phyloP scores from a whole-genome alignment of 1,140 invertebrate species.

The Papilio glaucus region DNA sequence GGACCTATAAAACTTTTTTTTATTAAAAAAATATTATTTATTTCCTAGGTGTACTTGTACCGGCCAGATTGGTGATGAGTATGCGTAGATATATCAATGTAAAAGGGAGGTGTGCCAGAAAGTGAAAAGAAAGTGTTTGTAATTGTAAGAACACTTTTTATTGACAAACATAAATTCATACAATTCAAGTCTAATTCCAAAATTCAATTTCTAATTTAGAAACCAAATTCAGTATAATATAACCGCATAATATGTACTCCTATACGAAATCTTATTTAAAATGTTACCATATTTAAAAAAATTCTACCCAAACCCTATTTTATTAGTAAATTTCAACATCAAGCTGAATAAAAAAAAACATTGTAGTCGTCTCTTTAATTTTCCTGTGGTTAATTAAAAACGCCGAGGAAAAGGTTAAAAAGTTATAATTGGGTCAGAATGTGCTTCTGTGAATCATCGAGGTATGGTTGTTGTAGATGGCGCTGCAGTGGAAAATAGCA shows the following conservation, averaged over 20 bases:
- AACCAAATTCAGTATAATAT: too few relatives aligned
- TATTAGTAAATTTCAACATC: background rate
- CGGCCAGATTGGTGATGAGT: too few relatives aligned
- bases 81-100: too few relatives aligned
- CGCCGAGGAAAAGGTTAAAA: background rate
- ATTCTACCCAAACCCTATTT: background rate
- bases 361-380: background rate
- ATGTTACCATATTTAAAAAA: background rate
- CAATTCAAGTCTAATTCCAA: too few relatives aligned
- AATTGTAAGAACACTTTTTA: too few relatives aligned
- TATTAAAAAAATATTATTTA: background rate
- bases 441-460: background rate
- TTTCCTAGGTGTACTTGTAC: too few relatives aligned
- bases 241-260: too few relatives aligned
- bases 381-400: constrained; percentile 18
- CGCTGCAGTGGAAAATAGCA: background rate
- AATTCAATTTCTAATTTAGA: too few relatives aligned
- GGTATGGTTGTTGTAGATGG: constrained; percentile 4
- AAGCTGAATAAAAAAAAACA: constrained; percentile 3
- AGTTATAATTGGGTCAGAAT: constrained; percentile 14
- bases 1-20: background rate
- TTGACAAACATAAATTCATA: too few relatives aligned
- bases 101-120: too few relatives aligned
- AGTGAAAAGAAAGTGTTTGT: too few relatives aligned
- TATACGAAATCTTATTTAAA: background rate